Conservation (phyloP, 2,113 vertebrate species). For the Mormyrus iriodes region DNA sequence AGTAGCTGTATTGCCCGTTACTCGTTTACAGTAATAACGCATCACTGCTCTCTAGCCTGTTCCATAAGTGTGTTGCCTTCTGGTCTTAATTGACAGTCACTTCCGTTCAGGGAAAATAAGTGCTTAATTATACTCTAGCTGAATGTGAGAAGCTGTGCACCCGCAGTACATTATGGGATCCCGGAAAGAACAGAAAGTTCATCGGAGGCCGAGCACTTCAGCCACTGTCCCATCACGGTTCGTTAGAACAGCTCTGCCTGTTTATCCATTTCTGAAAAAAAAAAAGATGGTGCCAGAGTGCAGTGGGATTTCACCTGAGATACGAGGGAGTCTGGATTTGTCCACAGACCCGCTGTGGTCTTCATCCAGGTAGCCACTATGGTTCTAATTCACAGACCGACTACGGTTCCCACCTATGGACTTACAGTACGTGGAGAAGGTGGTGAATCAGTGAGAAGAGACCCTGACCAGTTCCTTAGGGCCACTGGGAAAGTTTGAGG, state of each 20-base stretch:
- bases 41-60: constrained; percentile 45
- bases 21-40: constrained; percentile 47
- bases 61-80: constrained; percentile 44
- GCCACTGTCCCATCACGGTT: neutral
- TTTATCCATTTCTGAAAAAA: neutral
- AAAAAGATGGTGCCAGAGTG: no score
- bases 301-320: neutral
- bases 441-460: neutral
- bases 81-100: constrained; percentile 52
- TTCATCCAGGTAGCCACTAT: neutral
- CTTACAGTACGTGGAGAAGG: neutral
- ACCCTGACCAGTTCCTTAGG: neutral
- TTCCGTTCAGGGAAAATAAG: constrained; percentile 43
- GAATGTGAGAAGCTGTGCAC: constrained; percentile 30
- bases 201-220: neutral
- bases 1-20: constrained; percentile 42
- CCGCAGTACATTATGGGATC: constrained; percentile 18
- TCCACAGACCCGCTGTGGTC: neutral
- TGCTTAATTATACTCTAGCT: constrained; percentile 48
- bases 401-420: neutral
- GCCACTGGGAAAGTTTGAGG: neutral
- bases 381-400: neutral
- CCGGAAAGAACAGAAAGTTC: neutral
- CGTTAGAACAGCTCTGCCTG: neutral
- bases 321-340: neutral